Base-by-base conservation (phyloP, 2,888 invertebrate genomes). In the Brenthis ino region DNA sequence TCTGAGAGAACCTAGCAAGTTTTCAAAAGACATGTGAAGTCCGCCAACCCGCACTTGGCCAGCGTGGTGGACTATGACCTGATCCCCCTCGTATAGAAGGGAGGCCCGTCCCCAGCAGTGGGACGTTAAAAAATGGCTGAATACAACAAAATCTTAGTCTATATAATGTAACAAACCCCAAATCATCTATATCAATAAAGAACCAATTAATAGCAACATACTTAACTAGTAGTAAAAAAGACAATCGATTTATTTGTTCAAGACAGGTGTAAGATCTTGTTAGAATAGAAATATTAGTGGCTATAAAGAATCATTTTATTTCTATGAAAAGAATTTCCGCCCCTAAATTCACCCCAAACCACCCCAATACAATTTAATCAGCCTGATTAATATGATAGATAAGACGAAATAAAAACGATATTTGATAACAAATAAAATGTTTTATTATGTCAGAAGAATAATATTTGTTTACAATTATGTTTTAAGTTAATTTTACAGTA, bases 351-450 rank as follows among this genome's bases (percentile, higher is more conserved):
- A 33, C 74, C 77, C 73, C 76, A 74, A 76, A 73, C 76, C 71
- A 76, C 72, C 76, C 78, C 79, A 77, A 82, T 54, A 43, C 14
- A 53, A 4, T 51, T 61, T 67, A 67, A 67, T 83, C 84, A 76
- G 73, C 74, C 81, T 79, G 85, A 86, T 86, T 78, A 85, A 84
- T 82, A 77, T 73, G 16, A 14, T 12, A 70, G 85, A 86, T 86
- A 85, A 77, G 47, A 11, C 55, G 55, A 37, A 54, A 51, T 50
- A 67, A 65, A 67, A 71, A 56, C 51, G 54, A 61, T 67, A 57
- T 61, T 51, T 50, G 67, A 67, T 67, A 60, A 56, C 53, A 63
- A 33, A 63, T 57, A 20, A 61, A 69, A 61, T 65, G 56, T 61
- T 60, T 69, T 37, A 48, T 48, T 50, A 16, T 50, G 6, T 33